A percentile compares a stretch with the other conserved stretches of the same genome.
Evolutionary conservation across 2,888 invertebrate genomes (phyloP).

Genomic region (Lasioglossum calceatum): DNA sequence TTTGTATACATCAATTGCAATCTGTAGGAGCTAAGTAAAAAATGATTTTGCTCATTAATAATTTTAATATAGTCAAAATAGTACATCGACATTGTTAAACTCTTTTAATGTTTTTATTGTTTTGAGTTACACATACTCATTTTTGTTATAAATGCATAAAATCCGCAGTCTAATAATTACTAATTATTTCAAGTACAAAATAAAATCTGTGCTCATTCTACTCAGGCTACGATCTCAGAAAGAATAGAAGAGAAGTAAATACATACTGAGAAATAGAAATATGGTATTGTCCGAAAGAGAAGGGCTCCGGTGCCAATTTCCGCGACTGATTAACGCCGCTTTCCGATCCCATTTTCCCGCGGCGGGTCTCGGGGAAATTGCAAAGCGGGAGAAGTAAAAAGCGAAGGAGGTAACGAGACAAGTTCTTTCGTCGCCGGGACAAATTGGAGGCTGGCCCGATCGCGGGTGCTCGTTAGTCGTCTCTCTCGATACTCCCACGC

Average conservation of each 20-base stretch:
- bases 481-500: constrained; percentile 48
- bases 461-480: constrained; percentile 66
- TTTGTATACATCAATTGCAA: too few species aligned
- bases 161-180: too few species aligned
- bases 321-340: not conserved
- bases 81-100: too few species aligned
- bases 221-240: not conserved
- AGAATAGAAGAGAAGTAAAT: not conserved
- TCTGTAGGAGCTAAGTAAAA: too few species aligned
- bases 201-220: too few species aligned
- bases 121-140: too few species aligned
- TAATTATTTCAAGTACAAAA: too few species aligned
- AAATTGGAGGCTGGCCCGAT: constrained; percentile 46
- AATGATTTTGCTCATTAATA: too few species aligned
- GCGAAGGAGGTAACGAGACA: constrained; percentile 26
- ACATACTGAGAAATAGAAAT: not conserved
- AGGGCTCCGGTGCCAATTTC: not conserved
- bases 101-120: too few species aligned
- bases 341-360: not conserved
- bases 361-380: not conserved
- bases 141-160: too few species aligned
- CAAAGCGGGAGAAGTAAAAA: not conserved
- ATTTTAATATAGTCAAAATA: too few species aligned
- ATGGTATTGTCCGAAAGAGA: not conserved
- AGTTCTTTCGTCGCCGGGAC: constrained; percentile 29